phyloP scores from a whole-genome alignment of 2,113 vertebrate genomes.

The Misgurnus anguillicaudatus region DNA sequence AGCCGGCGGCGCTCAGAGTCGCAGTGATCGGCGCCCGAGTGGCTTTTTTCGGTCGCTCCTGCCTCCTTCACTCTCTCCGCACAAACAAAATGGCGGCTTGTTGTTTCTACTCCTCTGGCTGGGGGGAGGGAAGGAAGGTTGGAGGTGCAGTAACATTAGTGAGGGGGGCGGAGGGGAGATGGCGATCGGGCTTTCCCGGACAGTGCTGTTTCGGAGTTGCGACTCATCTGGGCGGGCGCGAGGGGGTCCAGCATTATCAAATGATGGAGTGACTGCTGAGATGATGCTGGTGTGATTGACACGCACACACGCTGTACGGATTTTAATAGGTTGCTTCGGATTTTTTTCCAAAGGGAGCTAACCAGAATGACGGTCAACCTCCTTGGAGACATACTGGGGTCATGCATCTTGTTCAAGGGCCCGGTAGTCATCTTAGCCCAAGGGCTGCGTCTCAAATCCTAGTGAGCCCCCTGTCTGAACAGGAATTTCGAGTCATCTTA shows the following conservation, averaged over 20 bases:
- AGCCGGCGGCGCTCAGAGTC: conserved; percentile 62
- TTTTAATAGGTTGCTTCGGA: background rate
- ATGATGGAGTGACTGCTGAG: conserved; percentile 10
- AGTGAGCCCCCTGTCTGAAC: background rate
- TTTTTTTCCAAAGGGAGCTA: background rate
- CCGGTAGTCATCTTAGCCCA: background rate
- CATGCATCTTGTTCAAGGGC: conserved; percentile 5
- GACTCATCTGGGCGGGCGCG: conserved; percentile 15
- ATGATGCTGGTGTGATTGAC: background rate
- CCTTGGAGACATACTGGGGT: conserved; percentile 3
- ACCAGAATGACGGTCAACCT: background rate
- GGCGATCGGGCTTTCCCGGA: conserved; percentile 73
- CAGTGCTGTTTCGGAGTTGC: conserved; percentile 47
- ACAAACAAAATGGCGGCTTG: conserved; percentile 86
- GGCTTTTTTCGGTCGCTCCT: conserved; percentile 75
- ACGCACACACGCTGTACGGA: background rate
- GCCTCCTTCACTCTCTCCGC: conserved; percentile 78
- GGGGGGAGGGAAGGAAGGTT: conserved; percentile 71
- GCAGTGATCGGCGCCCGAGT: conserved; percentile 67
- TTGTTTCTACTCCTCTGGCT: conserved; percentile 83
- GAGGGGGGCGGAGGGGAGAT: conserved; percentile 58
- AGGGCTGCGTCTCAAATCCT: background rate
- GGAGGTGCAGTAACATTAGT: conserved; percentile 76
- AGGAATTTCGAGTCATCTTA: background rate
- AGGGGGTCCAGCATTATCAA: background rate